Evolutionary conservation across 2,797 vertebrate species (phyloP), one percentile per base, ranked within the genome.

Genomic region (Girardinus metallicus): DNA sequence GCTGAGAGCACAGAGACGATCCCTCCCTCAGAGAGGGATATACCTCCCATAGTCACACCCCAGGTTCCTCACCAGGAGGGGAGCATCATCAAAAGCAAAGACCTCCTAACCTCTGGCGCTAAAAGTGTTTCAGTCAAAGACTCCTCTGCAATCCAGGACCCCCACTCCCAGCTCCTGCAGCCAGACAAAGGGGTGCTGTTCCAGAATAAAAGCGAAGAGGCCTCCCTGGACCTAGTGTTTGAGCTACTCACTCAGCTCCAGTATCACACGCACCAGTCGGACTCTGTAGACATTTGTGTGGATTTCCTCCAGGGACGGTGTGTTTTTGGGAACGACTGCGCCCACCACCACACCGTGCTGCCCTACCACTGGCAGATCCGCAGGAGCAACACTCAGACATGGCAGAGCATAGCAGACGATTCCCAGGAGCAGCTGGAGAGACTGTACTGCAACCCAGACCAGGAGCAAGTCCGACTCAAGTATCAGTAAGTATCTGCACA

Each of bases 361-460:
- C 98, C 99, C 0, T 99, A 97, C 87, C 97, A 99, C 91, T 99
- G 99, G 99, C 99, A 99, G 90, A 97, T 99, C 94, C 97, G 94
- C 92, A 95, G 95, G 88, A 97, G 94, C 87, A 91, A 95, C 51
- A 96, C 93, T 43, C 96, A 97, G 78, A 93, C 90, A 13, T 99
- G 99, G 99, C 98, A 99, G 87, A 99, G 98, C 83, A 94, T 99
- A 83, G 96, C 96, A 44, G 98, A 98, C 75, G 98, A 99, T 87
- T 97, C 98, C 78, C 99, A 99, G 94, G 99, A 99, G 91, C 98
- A 99, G 91, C 96, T 99, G 96, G 99, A 99, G 93, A 97, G 98
- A 91, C 97, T 99, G 79, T 99, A 98, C 94, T 99, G 98, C 96
- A 99, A 99, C 94, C 99, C 98, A n/a, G 99, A 99, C 95, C 98